Conservation (phyloP, 1,140 invertebrate genomes). For the Drosophila biarmipes region DNA sequence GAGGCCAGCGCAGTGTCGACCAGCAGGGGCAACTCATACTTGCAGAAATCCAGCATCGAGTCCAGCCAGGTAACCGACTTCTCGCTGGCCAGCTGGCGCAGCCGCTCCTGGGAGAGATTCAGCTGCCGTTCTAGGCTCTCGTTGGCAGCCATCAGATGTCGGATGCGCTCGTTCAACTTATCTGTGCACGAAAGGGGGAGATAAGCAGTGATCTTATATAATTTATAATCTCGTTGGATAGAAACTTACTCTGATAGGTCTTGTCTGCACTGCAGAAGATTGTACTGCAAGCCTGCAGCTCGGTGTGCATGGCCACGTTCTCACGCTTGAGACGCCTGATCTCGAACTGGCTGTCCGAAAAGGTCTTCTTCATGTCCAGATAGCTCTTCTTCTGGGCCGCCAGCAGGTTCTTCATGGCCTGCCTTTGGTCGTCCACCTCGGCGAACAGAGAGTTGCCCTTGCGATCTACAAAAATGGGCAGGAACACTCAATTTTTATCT, state of each 20-base stretch:
- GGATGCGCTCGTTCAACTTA: slow-evolving; percentile 79
- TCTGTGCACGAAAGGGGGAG: slow-evolving; percentile 25
- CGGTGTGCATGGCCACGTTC: slow-evolving; percentile 79
- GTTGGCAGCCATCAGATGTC: slow-evolving; percentile 63
- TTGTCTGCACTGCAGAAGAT: slow-evolving; percentile 81
- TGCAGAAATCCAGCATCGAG: slow-evolving; percentile 84
- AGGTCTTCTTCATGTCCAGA: slow-evolving; percentile 83
- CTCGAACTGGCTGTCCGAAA: slow-evolving; percentile 82
- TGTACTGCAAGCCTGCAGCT: slow-evolving; percentile 73
- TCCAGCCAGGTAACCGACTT: slow-evolving; percentile 79
- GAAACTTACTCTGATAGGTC: slow-evolving; percentile 67
- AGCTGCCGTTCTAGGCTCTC: slow-evolving; percentile 65
- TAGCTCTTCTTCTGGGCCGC: slow-evolving; percentile 84
- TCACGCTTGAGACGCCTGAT: slow-evolving; percentile 84
- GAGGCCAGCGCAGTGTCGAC: slow-evolving; percentile 51
- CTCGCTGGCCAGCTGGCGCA: slow-evolving; percentile 71
- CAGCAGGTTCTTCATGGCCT: slow-evolving; percentile 82
- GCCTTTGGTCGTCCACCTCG: slow-evolving; percentile 86
- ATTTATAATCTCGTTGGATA: too few relatives aligned
- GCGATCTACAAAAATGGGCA: slow-evolving; percentile 49
- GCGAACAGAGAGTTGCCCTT: slow-evolving; percentile 86
- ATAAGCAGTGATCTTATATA: too few relatives aligned
- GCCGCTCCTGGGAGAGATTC: slow-evolving; percentile 57
- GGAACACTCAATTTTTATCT: not conserved
- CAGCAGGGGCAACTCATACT: slow-evolving; percentile 74